Evolutionary conservation across 2,888 invertebrate species (phyloP), one percentile per base, ranked within the genome.

Genomic region (Drosophila picticornis): DNA sequence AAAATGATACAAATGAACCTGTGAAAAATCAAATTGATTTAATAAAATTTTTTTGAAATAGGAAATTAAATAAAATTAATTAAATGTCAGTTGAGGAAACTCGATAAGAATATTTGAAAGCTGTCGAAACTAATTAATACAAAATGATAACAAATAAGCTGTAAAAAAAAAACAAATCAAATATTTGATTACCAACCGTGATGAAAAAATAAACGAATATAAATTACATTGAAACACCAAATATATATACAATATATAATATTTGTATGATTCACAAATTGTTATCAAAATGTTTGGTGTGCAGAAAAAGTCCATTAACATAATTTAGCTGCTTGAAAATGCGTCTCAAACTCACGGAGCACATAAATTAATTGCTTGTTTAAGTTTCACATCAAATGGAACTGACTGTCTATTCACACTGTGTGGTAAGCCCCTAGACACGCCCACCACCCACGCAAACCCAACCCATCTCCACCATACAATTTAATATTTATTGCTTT

Each of bases 401-500:
- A 72, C 38, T 80, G 34, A 51, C 65, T 68, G 74, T 70, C 67
- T 80, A 65, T 68, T 57, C 68, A 71, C 53, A 36, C 25, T 65
- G 56, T 69, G 79, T 58, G 79, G 78, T 75, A 57, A 75, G 53
- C 67, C 57, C 16, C 43, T 3, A 46, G 60, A 38, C 58, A 65
- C 65, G 53, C 63, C 66, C 66, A 61, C 40, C 29, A 50, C 57
- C 60, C 58, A 50, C 34, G 13, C 46, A 16, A 19, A 9, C 11
- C 56, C 40, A 19, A 1, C 16, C 38, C 27, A 36, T 19, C 4
- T 3, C 19, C 31, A 13, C 48, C 48, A 66, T 59, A 77, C 75
- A 83, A 82, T 83, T 83, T 83, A 82, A 80, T 80, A 83, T 83
- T 83, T 83, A 83, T 83, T 80, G 82, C 82, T 75, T 82, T 82